A percentile compares a stretch with the other conserved stretches of the same genome.
Evolutionary conservation across 2,113 vertebrate genomes (phyloP).

Genomic region (Eulemur macaco): DNA sequence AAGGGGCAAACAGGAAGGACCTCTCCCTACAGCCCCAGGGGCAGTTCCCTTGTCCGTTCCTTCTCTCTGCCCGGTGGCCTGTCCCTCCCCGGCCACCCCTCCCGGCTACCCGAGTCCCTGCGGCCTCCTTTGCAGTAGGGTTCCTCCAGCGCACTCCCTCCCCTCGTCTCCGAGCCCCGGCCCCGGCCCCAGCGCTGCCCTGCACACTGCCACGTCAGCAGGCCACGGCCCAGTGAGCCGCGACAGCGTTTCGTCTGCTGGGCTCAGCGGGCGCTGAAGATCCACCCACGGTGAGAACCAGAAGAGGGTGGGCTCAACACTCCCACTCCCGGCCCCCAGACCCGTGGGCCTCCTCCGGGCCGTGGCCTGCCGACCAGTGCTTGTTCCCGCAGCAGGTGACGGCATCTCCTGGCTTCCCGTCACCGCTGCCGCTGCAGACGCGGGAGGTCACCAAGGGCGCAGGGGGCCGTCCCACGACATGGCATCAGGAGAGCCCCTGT

Average conservation of each 20-base stretch:
- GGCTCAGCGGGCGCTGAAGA: not conserved
- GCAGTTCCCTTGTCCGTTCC: not conserved
- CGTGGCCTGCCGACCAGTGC: not conserved
- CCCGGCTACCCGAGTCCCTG: no score
- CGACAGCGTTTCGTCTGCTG: fast-evolving
- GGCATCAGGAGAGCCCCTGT: not conserved
- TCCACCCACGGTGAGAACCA: fast-evolving
- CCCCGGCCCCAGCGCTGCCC: not conserved
- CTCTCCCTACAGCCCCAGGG: no score
- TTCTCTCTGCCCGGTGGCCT: not conserved
- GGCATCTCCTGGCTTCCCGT: not conserved
- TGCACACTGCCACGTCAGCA: not conserved
- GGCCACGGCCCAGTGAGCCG: not conserved
- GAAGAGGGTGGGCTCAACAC: no score
- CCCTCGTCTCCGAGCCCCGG: no score
- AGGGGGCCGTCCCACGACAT: not conserved
- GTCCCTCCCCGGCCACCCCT: no score
- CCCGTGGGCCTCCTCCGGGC: not conserved
- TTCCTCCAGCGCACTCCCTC: not conserved
- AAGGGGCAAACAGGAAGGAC: not conserved
- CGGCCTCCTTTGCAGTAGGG: no score
- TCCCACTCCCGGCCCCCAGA: no score
- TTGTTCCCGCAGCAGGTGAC: no score
- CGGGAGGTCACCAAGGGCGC: not conserved
- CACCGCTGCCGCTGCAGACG: not conserved